Percentiles rank a stretch among this genome's conserved stretches.
Evolutionary conservation across 2,888 invertebrate genomes (phyloP).

Genomic region (Strigamia crassipes): DNA sequence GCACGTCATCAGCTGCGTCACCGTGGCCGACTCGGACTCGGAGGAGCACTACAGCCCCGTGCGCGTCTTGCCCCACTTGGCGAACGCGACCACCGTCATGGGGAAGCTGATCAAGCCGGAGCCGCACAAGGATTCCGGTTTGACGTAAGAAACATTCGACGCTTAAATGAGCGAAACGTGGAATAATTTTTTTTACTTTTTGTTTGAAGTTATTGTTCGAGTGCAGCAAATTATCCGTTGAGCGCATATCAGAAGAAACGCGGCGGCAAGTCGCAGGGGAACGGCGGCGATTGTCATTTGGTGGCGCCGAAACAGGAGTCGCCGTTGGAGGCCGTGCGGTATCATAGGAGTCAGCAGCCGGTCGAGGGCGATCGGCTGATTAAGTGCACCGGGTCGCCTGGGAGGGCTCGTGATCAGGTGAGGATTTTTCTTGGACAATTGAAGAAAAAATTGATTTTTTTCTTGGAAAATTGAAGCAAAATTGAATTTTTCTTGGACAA

Average conservation of each 20-base stretch:
- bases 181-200: constrained; percentile 20
- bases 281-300: constrained; percentile 62
- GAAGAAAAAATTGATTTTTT: no score
- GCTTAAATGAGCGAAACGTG: no score
- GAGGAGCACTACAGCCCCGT: constrained; percentile 54
- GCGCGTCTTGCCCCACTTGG: constrained; percentile 51
- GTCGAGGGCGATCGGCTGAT: constrained; percentile 52
- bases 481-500: no score
- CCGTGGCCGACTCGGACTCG: constrained; percentile 67
- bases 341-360: constrained; percentile 51
- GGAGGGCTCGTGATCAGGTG: constrained; percentile 50
- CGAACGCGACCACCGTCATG: constrained; percentile 48
- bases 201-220: constrained; percentile 48
- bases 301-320: constrained; percentile 44
- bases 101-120: constrained; percentile 53
- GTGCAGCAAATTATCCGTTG: constrained; percentile 46
- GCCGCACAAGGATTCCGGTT: constrained; percentile 51
- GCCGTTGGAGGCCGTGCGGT: constrained; percentile 13
- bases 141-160: no score
- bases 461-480: no score
- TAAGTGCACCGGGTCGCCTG: constrained; percentile 52
- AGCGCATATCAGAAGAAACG: constrained; percentile 75
- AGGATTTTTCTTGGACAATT: no score
- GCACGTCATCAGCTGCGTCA: constrained; percentile 78
- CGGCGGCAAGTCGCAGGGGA: constrained; percentile 75